Percentiles rank a stretch among this genome's conserved stretches.
phyloP scores from a whole-genome alignment of 2,113 vertebrate species.

The Dryoscopus gambensis region DNA sequence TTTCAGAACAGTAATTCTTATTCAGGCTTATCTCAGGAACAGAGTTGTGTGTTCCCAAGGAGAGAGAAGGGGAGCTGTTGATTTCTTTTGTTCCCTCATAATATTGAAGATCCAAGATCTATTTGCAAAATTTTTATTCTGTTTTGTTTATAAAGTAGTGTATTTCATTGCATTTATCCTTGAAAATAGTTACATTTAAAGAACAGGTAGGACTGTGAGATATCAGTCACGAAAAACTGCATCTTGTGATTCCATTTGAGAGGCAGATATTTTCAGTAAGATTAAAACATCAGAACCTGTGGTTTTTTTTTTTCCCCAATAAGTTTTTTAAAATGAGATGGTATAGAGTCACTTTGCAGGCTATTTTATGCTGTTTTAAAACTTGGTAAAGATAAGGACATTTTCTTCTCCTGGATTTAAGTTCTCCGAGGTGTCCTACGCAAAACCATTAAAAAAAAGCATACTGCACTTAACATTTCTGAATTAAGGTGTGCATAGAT shows the following conservation, averaged over 20 bases:
- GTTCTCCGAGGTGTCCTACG: not conserved
- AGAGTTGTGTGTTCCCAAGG: not conserved
- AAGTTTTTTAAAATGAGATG: not conserved
- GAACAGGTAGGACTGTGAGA: not conserved
- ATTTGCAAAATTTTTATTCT: not conserved
- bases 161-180: not conserved
- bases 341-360: not conserved
- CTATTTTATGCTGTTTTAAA: not conserved
- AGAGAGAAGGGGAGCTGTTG: not conserved
- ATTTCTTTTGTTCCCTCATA: not conserved
- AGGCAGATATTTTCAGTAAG: not conserved
- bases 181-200: not conserved
- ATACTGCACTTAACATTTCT: not conserved
- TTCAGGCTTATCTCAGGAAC: not conserved
- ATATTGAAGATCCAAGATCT: not conserved
- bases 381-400: not conserved
- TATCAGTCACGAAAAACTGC: not conserved
- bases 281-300: not conserved
- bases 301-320: not conserved
- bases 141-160: not conserved
- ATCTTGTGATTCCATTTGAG: not conserved
- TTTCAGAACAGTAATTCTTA: not conserved
- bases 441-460: not conserved
- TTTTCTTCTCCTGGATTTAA: not conserved
- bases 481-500: not conserved